Conservation (phyloP, 2,113 vertebrate species). For the Hemiscyllium ocellatum region DNA sequence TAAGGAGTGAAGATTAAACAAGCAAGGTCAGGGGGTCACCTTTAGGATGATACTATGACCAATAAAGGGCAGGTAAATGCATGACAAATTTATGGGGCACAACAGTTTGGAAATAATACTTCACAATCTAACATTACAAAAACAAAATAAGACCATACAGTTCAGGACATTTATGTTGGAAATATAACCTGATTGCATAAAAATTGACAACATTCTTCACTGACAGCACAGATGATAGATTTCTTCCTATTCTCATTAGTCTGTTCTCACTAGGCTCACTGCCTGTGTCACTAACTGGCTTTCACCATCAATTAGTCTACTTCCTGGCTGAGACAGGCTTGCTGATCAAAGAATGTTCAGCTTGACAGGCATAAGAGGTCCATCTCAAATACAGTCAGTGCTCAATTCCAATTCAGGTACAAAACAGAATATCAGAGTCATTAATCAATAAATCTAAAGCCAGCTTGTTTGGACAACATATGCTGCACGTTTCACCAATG, state of each 20-base stretch:
- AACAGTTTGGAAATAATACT: no score
- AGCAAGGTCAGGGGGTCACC: neutral
- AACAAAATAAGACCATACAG: neutral
- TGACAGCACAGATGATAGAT: constrained; percentile 27
- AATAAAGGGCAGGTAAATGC: neutral
- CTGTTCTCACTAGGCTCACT: constrained; percentile 4
- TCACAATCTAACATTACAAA: neutral
- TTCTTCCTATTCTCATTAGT: constrained; percentile 26
- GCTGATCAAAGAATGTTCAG: neutral
- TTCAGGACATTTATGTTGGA: neutral
- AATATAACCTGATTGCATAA: neutral
- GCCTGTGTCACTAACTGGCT: constrained; percentile 18
- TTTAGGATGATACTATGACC: neutral
- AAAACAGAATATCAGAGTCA: neutral
- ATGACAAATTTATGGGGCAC: neutral
- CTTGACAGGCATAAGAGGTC: neutral
- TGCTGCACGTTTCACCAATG: neutral
- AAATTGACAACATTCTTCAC: constrained; percentile 24
- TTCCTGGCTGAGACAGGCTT: neutral
- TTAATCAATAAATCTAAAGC: neutral
- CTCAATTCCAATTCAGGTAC: neutral
- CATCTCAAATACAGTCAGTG: neutral
- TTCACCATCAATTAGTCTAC: constrained; percentile 28
- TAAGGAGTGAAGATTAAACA: neutral
- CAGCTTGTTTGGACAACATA: neutral